Evolutionary conservation across 2,113 vertebrate species (phyloP), one percentile per base, ranked within the genome.

Genomic region (Thunnus maccoyii): DNA sequence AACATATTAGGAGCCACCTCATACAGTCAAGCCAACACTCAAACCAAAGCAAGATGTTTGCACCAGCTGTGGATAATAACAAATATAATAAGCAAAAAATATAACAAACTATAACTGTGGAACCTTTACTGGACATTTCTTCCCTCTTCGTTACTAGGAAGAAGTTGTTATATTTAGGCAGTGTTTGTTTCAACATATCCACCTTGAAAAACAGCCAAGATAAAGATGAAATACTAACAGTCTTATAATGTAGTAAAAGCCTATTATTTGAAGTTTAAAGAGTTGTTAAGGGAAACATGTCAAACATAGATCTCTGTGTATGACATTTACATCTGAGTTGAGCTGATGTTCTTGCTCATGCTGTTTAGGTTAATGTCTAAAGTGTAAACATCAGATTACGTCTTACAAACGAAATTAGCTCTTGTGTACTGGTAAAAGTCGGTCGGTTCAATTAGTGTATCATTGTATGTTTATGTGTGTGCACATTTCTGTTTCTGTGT

Each of bases 1-100:
- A 65, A 14, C 13, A 16, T 22, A 70, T 50, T 13, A 54, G 13
- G 69, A 64, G 3, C 30, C 75, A 27, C 32, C 62, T 47, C 57
- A 69, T 30, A 14, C 65, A 54, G 25, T 17, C 32, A 15, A 55
- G 44, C 47, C 60, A 77, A 55, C 56, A 55, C 41, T 1, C 17
- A 82, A 72, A 72, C 32, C 22, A 76, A 41, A 36, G 13, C 32
- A 60, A 64, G 18, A 80, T 55, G 62, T 69, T 72, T 25, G 4
- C 14, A 44, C 61, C 13, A 32, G 15, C 41, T 65, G n/a, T 69
- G 5, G 62, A 56, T 10, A 56, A 55, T 14, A 27, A 18, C 27
- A 36, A 66, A 11, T 3, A 30, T 30, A 3, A 30, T 9, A 41
- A 41, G 7, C 36, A 41, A 41, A 41, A 41, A 25, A 17, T 16